These are phyloP conservation scores for Agrypnia vestita DNA, from an alignment of 1,140 invertebrate genomes.

Conservation along the genomic window DNA sequence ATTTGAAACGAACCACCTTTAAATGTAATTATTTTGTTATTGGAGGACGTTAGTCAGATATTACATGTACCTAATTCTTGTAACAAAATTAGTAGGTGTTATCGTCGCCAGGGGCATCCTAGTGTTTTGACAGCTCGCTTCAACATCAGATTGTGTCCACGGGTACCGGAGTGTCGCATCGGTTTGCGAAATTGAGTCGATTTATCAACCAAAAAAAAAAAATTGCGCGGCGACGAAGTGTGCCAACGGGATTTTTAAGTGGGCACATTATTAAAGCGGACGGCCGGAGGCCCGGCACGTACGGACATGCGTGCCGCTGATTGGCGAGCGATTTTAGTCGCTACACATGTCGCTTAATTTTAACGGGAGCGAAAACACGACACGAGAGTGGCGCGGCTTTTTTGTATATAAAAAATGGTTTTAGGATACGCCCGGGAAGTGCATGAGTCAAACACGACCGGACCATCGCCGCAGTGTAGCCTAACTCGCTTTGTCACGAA, in stretches of 20 bases:
- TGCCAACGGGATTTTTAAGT: neutral
- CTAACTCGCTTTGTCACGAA: conserved; percentile 2
- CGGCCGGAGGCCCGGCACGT: neutral
- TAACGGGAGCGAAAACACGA: conserved; percentile 40
- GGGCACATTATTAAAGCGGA: neutral
- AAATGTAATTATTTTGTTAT: too few relatives aligned
- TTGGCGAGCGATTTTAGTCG: conserved; percentile 36
- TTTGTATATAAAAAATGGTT: conserved; percentile 17
- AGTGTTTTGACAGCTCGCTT: too few relatives aligned
- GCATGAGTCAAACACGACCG: conserved; percentile 2
- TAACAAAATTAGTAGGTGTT: too few relatives aligned
- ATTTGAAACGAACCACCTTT: too few relatives aligned
- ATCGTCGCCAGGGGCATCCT: too few relatives aligned
- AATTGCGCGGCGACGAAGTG: neutral
- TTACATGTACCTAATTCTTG: too few relatives aligned
- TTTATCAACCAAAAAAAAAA: too few relatives aligned
- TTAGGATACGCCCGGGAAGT: conserved; percentile 23
- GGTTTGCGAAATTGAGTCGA: too few relatives aligned
- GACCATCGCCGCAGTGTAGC: too few relatives aligned
- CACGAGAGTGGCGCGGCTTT: conserved; percentile 10
- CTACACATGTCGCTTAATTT: conserved; percentile 46
- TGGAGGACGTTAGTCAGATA: too few relatives aligned
- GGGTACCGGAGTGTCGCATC: too few relatives aligned
- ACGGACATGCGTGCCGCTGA: conserved; percentile 39
- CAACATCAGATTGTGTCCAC: too few relatives aligned